Conservation (phyloP, 2,888 invertebrate species). For the Priocnemis perturbator region DNA sequence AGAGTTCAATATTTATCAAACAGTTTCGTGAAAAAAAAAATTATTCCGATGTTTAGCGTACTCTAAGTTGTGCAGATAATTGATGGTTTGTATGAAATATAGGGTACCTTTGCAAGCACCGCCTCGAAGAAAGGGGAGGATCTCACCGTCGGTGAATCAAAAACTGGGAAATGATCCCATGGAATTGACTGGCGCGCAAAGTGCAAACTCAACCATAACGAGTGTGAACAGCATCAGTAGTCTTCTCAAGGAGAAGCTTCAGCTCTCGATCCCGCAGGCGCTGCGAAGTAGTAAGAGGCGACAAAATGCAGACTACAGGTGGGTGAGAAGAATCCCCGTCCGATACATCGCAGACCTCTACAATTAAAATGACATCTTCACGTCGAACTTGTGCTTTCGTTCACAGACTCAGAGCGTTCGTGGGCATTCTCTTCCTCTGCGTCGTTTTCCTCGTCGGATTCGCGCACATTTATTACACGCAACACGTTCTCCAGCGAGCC, state of each 20-base stretch:
- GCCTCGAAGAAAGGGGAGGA: slow-evolving; percentile 79
- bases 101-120: slow-evolving; percentile 81
- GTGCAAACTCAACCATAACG: slow-evolving; percentile 87
- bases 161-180: slow-evolving; percentile 77
- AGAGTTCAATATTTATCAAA: too few relatives aligned
- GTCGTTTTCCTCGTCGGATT: slow-evolving; percentile 89
- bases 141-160: slow-evolving; percentile 78
- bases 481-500: slow-evolving; percentile 87
- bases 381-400: slow-evolving; percentile 64
- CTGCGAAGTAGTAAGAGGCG: slow-evolving; percentile 68
- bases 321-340: background rate
- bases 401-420: slow-evolving; percentile 87
- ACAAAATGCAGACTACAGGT: slow-evolving; percentile 73
- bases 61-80: too few relatives aligned
- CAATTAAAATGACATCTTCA: background rate
- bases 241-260: slow-evolving; percentile 87
- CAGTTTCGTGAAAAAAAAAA: too few relatives aligned
- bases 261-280: slow-evolving; percentile 77
- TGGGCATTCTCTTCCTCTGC: slow-evolving; percentile 86
- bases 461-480: slow-evolving; percentile 89
- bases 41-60: too few relatives aligned
- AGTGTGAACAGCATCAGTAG: slow-evolving; percentile 91
- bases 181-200: slow-evolving; percentile 78
- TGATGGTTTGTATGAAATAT: background rate
- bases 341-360: too few relatives aligned